A percentile compares a stretch with the other conserved stretches of the same genome.
Evolutionary conservation across 1,140 invertebrate genomes (phyloP).

Genomic region (Papilio glaucus): DNA sequence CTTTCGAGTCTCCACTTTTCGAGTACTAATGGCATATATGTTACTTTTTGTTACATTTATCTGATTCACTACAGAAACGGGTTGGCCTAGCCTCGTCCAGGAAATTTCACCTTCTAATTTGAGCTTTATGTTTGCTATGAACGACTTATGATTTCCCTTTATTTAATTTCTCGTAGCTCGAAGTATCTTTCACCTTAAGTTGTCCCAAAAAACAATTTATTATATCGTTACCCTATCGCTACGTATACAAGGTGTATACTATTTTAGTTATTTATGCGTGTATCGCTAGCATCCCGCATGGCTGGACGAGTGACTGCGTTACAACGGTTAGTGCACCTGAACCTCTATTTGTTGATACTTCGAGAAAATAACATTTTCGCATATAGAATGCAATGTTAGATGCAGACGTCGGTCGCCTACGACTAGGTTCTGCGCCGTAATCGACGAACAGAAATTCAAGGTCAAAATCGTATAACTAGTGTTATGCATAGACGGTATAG

Average conservation of each 20-base stretch:
- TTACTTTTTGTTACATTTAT: too few species aligned
- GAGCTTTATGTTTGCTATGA: too few species aligned
- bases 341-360: slow-evolving; percentile 10
- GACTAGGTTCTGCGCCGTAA: neutral
- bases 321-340: slow-evolving; percentile 28
- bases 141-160: neutral
- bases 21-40: too few species aligned
- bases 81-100: too few species aligned
- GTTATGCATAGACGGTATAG: neutral
- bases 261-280: slow-evolving; percentile 22
- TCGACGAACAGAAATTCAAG: slow-evolving; percentile 22
- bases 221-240: neutral
- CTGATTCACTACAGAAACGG: too few species aligned
- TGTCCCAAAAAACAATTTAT: neutral
- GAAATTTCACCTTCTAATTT: too few species aligned
- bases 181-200: neutral
- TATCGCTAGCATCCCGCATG: slow-evolving; percentile 23
- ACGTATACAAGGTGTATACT: slow-evolving; percentile 3
- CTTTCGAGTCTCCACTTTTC: too few species aligned
- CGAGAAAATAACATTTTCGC: slow-evolving; percentile 29
- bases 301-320: slow-evolving; percentile 24
- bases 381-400: slow-evolving; percentile 2
- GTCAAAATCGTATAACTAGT: slow-evolving; percentile 18
- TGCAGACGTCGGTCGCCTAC: neutral
- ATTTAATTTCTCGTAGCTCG: neutral